Base-by-base conservation (phyloP, 2,113 vertebrate species). In the Neoarius graeffei region DNA sequence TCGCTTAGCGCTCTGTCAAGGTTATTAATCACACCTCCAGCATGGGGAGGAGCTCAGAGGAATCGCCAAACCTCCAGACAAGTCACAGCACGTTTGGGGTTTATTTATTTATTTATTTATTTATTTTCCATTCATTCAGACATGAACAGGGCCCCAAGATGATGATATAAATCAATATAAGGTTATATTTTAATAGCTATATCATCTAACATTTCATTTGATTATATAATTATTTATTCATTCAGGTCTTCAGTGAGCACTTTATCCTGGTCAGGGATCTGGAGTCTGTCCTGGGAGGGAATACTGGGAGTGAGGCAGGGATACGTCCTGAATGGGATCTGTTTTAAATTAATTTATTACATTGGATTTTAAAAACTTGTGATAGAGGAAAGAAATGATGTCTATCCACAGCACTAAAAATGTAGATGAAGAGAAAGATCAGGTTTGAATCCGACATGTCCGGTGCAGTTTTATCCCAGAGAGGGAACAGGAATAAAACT, bases 1-100 rank as follows among this genome's bases (percentile, higher is more conserved):
- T 92, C 93, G 91, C 93, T 94, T 94, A 93, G 91, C 92, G 90
- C 90, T 91, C 92, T 94, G 94, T 93, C 94, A 94, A 93, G 90
- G 91, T 91, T 93, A 95, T 95, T 94, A 94, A 95, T 95, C 94
- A 94, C 91, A 89, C 89, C 89, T 91, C 91, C 86, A 90, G 90
- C 91, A 92, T 81, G 87, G 71, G 88, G 80, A 81, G 86, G 90
- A 84, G 67, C 89, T 89, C 77, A 86, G 66, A 23, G 66, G 56
- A 54, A 30, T 8, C 15, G 9, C 48, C 9, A 3, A 5, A 67
- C 10, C 62, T 27, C 82, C 1, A 27, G 79, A 59, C 79, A 59
- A 81, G 57, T 60, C 57, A 60, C 80, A 60, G 56, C 57, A 23
- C 7, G 1, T 19, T 11, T 1, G 7, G 56, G 3, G 23, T 27